These are phyloP conservation scores for Trichonephila inaurata DNA, from an alignment of 1,140 invertebrate genomes.

Conservation along the genomic window DNA sequence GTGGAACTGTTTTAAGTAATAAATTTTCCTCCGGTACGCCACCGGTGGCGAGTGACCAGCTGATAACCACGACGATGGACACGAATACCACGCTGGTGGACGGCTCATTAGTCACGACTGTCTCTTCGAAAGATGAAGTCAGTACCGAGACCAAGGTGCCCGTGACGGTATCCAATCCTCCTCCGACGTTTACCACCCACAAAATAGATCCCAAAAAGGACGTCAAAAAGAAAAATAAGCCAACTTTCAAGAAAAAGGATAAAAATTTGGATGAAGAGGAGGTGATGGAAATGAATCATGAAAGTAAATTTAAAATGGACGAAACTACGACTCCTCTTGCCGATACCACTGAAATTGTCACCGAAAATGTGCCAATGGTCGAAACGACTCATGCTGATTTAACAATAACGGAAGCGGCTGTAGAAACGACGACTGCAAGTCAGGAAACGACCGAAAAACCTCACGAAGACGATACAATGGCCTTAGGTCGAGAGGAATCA, in stretches of 20 bases:
- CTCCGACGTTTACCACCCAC: background rate
- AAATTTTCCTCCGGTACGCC: background rate
- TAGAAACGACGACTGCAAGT: background rate
- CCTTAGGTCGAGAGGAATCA: background rate
- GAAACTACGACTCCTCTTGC: background rate
- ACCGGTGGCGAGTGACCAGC: background rate
- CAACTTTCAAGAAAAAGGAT: conserved; percentile 52
- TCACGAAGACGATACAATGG: background rate
- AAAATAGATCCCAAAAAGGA: conserved; percentile 49
- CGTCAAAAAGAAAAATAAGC: conserved; percentile 46
- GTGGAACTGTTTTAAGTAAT: background rate
- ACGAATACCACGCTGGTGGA: background rate
- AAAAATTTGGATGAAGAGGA: background rate
- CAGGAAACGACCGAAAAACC: background rate
- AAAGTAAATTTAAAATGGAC: background rate
- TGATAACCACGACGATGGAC: background rate
- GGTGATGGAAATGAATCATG: background rate
- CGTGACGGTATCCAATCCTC: background rate
- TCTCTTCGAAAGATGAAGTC: background rate
- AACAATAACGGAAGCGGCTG: background rate
- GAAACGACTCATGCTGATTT: background rate
- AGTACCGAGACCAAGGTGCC: background rate
- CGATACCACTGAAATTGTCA: background rate
- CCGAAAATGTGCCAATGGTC: background rate
- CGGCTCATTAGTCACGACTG: background rate